These are phyloP conservation scores for Jaculus jaculus DNA, from an alignment of 2,113 vertebrate species.

Conservation along the genomic window DNA sequence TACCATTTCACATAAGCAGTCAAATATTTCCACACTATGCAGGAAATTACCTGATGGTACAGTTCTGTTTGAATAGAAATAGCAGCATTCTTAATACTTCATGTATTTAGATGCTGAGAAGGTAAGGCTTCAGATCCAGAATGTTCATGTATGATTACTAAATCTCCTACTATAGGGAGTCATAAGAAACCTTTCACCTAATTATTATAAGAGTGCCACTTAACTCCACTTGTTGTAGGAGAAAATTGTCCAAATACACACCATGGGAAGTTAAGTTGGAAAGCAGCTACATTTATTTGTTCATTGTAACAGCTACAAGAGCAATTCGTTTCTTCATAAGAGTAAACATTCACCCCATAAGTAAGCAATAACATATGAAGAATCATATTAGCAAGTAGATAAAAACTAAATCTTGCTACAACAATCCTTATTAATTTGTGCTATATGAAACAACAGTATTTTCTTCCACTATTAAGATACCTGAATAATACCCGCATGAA, in stretches of 20 bases:
- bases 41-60: neutral
- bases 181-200: constrained; percentile 14
- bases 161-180: neutral
- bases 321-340: constrained; percentile 51
- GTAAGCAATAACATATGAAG: constrained; percentile 58
- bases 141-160: neutral
- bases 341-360: constrained; percentile 59
- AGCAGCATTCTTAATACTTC: neutral
- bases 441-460: constrained; percentile 58
- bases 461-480: constrained; percentile 61
- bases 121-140: neutral
- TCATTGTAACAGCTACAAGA: constrained; percentile 47
- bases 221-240: neutral
- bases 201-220: constrained; percentile 59
- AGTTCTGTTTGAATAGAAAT: neutral
- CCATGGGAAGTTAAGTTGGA: constrained; percentile 57
- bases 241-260: constrained; percentile 37
- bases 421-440: constrained; percentile 64
- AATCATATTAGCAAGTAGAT: constrained; percentile 56
- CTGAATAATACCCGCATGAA: constrained; percentile 57
- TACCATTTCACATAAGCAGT: neutral
- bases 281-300: constrained; percentile 62
- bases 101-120: neutral
- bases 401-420: constrained; percentile 30
- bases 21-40: neutral